These are phyloP conservation scores for Chrysolina oricalcia DNA, from an alignment of 2,888 invertebrate genomes.

Conservation along the genomic window DNA sequence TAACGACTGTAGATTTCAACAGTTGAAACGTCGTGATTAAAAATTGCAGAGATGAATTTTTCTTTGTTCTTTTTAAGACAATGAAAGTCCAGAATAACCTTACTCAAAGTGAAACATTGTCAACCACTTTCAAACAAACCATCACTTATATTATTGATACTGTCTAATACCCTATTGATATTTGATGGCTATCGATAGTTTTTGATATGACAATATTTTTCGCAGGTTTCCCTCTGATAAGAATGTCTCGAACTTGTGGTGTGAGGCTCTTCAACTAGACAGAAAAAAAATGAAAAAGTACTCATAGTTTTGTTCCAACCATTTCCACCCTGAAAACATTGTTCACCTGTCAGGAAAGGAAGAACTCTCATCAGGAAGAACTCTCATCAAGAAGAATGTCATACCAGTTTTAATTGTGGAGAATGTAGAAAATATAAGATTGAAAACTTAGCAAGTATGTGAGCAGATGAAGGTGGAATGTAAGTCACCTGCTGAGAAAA, in stretches of 20 bases:
- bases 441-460: background rate
- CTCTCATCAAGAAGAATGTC: background rate
- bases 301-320: slow-evolving; percentile 7
- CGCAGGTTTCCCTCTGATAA: slow-evolving; percentile 2
- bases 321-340: slow-evolving; percentile 2
- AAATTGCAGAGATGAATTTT: no score
- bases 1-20: no score
- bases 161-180: no score
- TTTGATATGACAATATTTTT: no score
- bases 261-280: background rate
- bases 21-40: no score
- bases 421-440: background rate
- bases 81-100: no score
- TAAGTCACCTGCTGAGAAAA: background rate
- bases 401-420: background rate
- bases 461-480: background rate
- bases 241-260: slow-evolving; percentile 3
- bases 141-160: no score
- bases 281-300: background rate
- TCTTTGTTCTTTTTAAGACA: no score
- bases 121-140: no score
- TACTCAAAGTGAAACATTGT: no score
- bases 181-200: no score
- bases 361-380: background rate
- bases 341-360: slow-evolving; percentile 1